These are phyloP conservation scores for Theristicus caerulescens DNA, from an alignment of 2,113 vertebrate genomes.

Conservation along the genomic window DNA sequence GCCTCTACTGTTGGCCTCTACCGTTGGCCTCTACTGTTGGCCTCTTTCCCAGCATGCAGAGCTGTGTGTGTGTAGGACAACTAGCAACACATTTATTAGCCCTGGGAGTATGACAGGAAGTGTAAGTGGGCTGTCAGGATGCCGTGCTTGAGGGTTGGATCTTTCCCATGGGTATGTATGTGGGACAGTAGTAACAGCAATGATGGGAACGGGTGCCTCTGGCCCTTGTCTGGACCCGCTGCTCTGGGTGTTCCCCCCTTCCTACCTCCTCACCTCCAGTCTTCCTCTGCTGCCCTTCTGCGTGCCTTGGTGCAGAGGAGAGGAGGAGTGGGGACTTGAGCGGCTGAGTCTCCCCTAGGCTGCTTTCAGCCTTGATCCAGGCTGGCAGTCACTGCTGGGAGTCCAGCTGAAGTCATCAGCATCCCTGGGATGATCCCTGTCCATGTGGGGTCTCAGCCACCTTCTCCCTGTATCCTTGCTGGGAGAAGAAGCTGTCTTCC, in stretches of 20 bases:
- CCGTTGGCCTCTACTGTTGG: accelerated
- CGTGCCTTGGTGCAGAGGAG: not conserved
- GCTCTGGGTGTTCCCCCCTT: not conserved
- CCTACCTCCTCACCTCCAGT: not conserved
- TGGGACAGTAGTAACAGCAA: not conserved
- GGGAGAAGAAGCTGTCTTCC: not conserved
- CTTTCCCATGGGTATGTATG: accelerated
- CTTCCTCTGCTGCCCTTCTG: not conserved
- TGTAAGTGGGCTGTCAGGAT: not conserved
- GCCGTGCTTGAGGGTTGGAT: not conserved
- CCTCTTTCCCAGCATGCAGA: not conserved
- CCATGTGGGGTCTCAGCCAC: not conserved
- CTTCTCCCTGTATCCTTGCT: not conserved
- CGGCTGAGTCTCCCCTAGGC: not conserved
- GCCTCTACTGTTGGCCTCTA: not conserved
- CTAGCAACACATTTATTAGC: not conserved
- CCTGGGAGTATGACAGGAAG: not conserved
- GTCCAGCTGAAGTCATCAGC: not conserved
- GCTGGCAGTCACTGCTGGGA: not conserved
- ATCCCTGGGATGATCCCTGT: not conserved
- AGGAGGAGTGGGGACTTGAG: not conserved
- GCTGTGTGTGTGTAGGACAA: not conserved
- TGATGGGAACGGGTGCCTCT: not conserved
- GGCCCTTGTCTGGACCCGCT: not conserved
- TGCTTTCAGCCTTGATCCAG: not conserved